These are phyloP conservation scores for Gorsachius goisagi DNA, from an alignment of 2,113 vertebrate genomes.

Conservation along the genomic window DNA sequence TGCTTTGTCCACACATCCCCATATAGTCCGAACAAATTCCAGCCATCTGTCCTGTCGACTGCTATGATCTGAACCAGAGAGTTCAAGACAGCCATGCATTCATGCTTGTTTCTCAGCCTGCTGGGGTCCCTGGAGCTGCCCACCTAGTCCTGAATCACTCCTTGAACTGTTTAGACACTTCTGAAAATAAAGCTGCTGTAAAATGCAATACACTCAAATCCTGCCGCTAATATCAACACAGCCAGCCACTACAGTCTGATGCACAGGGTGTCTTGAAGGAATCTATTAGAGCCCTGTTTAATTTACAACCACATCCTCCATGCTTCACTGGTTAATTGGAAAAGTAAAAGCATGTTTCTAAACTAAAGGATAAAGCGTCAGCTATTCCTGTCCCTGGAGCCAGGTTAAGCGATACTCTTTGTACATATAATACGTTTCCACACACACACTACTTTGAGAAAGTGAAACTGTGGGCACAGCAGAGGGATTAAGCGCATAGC, in stretches of 20 bases:
- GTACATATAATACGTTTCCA: background rate
- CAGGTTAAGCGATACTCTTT: background rate
- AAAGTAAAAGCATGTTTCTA: background rate
- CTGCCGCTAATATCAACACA: background rate
- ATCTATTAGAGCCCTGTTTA: background rate
- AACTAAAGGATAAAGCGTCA: background rate
- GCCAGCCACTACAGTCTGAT: background rate
- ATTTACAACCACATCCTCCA: background rate
- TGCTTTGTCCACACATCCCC: background rate
- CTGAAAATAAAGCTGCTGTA: background rate
- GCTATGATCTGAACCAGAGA: background rate
- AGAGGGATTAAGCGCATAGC: background rate
- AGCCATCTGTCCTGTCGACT: background rate
- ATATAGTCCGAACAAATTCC: background rate
- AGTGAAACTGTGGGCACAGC: background rate
- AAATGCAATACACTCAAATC: background rate
- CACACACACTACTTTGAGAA: background rate
- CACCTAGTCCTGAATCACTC: background rate
- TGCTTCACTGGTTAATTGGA: background rate
- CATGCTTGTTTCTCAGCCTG: background rate
- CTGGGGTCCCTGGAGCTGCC: background rate
- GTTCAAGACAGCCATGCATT: background rate
- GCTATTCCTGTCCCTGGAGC: background rate
- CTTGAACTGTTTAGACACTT: background rate
- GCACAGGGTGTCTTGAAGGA: background rate